Base-by-base conservation (phyloP, 2,888 invertebrate species). In the Hemistola chrysoprasaria region DNA sequence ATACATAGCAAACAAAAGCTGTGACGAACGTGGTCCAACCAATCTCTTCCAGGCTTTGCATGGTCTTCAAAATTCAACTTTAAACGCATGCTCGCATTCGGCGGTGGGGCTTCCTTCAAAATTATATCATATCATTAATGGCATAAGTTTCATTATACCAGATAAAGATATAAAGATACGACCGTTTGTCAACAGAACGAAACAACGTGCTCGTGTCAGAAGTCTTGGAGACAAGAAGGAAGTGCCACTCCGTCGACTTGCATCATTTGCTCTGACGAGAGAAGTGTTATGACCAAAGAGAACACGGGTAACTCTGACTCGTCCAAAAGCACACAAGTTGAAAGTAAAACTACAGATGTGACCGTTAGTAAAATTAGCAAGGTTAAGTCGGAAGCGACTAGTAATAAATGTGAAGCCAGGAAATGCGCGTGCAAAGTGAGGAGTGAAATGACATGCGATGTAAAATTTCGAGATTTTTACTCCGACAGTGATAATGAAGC, bases 161-260 rank as follows among this genome's bases (percentile, higher is more conserved):
- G 50, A 62, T 42, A 49, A 40, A 39, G 47, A 47, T 43, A 40
- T 38, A 16, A 16, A 16, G 16, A 16, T 3, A 3, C 16, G n/a
- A n/a, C n/a, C 4, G 4, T 79, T 85, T 74, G 68, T 78, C 77
- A 70, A 67, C 86, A 86, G 86, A 86, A 78, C 58, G 74, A 71
- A 54, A 72, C 69, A 16, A 65, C 70, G 31, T 80, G 82, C 60
- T 69, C 76, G 65, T 74, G 83, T 59, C 71, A 66, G 46, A 60
- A 47, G 53, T 62, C 69, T 49, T 79, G 83, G 78, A 66, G 73
- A n/a, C 67, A 67, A 27, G 37, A 28, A 21, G 76, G 68, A 36
- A 74, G 69, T 47, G 82, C 83, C 34, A 79, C 84, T 0, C 71
- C 83, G 0, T 84, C 86, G 26, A 85, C 83, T 44, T 85, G 84